Percentiles rank a stretch among this genome's conserved stretches.
These are phyloP conservation scores for Formica exsecta DNA, from an alignment of 1,140 invertebrate genomes.

Conservation along the genomic window DNA sequence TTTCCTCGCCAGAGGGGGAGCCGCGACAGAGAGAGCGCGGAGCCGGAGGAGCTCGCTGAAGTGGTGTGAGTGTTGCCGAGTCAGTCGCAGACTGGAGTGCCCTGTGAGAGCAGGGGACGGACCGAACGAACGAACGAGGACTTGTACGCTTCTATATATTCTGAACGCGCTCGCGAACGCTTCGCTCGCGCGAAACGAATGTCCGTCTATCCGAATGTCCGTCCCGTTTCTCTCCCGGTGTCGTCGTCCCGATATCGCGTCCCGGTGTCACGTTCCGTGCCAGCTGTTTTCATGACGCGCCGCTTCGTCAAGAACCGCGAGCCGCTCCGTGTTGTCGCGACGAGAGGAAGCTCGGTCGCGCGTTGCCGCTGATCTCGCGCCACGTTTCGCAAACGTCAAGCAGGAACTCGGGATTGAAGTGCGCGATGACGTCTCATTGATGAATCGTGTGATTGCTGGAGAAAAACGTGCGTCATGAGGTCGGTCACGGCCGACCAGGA, in stretches of 20 bases:
- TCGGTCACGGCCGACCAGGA: slow-evolving; percentile 41
- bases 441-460: background rate
- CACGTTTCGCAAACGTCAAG: background rate
- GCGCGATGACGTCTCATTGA: slow-evolving; percentile 45
- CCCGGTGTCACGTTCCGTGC: slow-evolving; percentile 20
- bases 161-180: slow-evolving; percentile 64
- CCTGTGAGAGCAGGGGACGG: slow-evolving; percentile 86
- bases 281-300: slow-evolving; percentile 52
- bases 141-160: too few species aligned
- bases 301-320: slow-evolving; percentile 25
- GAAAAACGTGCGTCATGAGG: slow-evolving; percentile 63
- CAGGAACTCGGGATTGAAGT: slow-evolving; percentile 28
- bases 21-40: slow-evolving; percentile 74
- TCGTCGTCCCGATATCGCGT: slow-evolving; percentile 14
- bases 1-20: slow-evolving; percentile 84
- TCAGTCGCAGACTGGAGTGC: slow-evolving; percentile 87
- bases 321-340: background rate
- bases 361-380: background rate
- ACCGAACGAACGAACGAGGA: slow-evolving; percentile 78
- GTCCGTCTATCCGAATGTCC: slow-evolving; percentile 64
- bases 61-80: slow-evolving; percentile 86
- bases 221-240: slow-evolving; percentile 30
- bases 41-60: slow-evolving; percentile 81
- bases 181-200: slow-evolving; percentile 68
- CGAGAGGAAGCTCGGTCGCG: background rate